phyloP scores from a whole-genome alignment of 2,797 vertebrate species.

The Chromis chromis region DNA sequence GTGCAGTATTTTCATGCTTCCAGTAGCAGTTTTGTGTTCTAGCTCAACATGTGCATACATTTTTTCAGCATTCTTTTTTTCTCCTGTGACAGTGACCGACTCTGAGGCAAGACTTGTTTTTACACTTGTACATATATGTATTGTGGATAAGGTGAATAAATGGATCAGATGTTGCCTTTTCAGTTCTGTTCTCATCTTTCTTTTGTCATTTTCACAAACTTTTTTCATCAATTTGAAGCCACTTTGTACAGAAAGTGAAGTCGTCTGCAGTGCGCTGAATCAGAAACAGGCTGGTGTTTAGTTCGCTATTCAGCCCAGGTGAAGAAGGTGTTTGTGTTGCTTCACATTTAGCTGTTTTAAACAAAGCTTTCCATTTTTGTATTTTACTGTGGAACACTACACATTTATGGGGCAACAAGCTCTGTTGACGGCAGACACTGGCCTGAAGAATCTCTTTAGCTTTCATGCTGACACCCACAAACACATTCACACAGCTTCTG shows the following conservation, averaged over 20 bases:
- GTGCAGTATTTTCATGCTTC: constrained; percentile 28
- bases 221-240: too few species aligned
- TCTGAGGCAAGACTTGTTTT: constrained; percentile 34
- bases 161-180: constrained; percentile 72
- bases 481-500: constrained; percentile 6
- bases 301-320: too few species aligned
- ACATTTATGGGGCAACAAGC: constrained; percentile 13
- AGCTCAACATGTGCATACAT: constrained; percentile 9
- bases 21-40: constrained; percentile 11
- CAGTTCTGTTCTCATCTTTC: constrained; percentile 2
- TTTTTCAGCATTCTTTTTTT: constrained; percentile 21
- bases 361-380: not conserved
- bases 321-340: too few species aligned
- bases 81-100: constrained; percentile 39
- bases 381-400: constrained; percentile 5
- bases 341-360: not conserved
- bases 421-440: constrained; percentile 31
- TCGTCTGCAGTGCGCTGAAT: too few species aligned
- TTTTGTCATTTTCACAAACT: not conserved
- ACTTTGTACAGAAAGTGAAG: too few species aligned
- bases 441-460: constrained; percentile 14
- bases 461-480: not conserved
- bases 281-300: too few species aligned
- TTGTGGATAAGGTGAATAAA: constrained; percentile 75
- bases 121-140: constrained; percentile 74